Evolutionary conservation across 2,888 invertebrate species (phyloP).

Genomic region (Clistopyga incitator): DNA sequence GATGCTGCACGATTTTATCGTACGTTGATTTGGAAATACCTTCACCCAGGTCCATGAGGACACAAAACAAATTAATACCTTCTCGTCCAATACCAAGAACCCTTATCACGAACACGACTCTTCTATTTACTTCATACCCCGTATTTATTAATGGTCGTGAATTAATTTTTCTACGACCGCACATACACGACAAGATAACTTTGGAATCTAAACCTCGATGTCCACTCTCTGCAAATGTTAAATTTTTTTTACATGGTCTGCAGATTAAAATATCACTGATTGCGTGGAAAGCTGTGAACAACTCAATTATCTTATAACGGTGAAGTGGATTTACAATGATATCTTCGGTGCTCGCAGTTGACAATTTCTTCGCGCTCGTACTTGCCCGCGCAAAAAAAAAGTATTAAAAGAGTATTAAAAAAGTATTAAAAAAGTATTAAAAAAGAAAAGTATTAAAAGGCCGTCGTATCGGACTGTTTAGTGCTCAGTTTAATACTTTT

Average conservation of each 20-base stretch:
- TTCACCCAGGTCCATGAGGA: conserved; percentile 49
- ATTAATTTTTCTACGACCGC: conserved; percentile 67
- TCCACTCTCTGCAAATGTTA: conserved; percentile 68
- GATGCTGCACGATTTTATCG: conserved; percentile 27
- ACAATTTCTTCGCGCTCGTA: conserved; percentile 47
- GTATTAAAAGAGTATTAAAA: no score
- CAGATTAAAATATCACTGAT: conserved; percentile 67
- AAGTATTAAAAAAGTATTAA: no score
- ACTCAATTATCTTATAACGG: no score
- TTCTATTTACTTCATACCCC: conserved; percentile 73
- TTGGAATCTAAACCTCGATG: conserved; percentile 70
- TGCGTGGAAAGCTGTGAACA: conserved; percentile 60
- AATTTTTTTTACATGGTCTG: conserved; percentile 58
- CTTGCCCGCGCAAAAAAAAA: no score
- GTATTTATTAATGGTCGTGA: conserved; percentile 69
- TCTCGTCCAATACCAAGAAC: conserved; percentile 63
- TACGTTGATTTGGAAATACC: conserved; percentile 61
- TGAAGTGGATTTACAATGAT: conserved; percentile 20
- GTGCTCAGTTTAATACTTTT: no score
- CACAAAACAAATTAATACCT: conserved; percentile 72
- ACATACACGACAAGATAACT: conserved; percentile 64
- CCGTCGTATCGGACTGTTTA: no score
- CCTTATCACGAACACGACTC: conserved; percentile 55
- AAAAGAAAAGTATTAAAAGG: no score
- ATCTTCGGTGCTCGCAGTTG: conserved; percentile 52